These are phyloP conservation scores for Tenrec ecaudatus DNA, from an alignment of 2,113 vertebrate genomes.

Conservation along the genomic window DNA sequence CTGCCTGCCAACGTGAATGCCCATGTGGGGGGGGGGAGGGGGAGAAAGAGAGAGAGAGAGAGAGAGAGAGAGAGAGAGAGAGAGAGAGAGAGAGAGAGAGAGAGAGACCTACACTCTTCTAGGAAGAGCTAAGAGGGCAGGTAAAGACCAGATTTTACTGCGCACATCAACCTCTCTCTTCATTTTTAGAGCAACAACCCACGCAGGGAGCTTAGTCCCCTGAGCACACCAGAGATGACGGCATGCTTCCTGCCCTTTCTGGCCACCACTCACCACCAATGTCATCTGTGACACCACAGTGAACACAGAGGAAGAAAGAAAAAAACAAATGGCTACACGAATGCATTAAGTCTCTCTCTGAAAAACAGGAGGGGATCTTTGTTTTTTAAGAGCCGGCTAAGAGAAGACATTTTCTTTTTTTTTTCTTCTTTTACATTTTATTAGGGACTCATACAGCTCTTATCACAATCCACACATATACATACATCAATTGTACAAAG, in stretches of 20 bases:
- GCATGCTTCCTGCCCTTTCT: neutral
- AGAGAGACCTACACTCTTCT: neutral
- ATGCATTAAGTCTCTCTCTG: neutral
- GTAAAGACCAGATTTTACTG: neutral
- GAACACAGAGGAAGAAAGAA: neutral
- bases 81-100: neutral
- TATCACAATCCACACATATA: too few relatives aligned
- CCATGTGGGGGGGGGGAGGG: too few relatives aligned
- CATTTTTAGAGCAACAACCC: neutral
- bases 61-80: neutral
- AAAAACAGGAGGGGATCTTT: neutral
- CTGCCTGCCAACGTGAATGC: too few relatives aligned
- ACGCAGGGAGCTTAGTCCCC: neutral
- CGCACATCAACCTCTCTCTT: neutral
- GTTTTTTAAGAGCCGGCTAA: neutral
- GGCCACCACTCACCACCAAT: neutral
- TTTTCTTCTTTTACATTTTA: too few relatives aligned
- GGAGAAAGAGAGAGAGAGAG: neutral
- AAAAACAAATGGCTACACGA: neutral
- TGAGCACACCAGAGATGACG: neutral
- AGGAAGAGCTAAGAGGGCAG: neutral
- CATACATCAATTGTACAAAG: too few relatives aligned
- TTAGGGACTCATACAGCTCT: too few relatives aligned
- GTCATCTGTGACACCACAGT: neutral
- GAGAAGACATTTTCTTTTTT: too few relatives aligned